These are phyloP conservation scores for Yponomeuta malinellus DNA, from an alignment of 2,888 invertebrate species.

Conservation along the genomic window DNA sequence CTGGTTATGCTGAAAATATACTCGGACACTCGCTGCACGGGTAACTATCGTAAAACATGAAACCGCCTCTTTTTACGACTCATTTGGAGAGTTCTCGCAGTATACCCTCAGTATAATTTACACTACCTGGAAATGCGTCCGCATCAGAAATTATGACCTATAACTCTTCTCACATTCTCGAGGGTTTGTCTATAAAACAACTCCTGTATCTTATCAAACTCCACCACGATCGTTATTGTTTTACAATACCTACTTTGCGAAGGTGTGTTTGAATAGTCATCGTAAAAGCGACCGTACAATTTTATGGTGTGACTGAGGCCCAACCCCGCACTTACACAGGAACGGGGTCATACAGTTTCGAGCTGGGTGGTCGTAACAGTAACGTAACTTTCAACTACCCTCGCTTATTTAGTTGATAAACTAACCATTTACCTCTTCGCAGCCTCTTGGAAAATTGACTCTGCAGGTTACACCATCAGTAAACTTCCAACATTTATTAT, in stretches of 20 bases:
- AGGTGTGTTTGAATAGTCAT: constrained; percentile 43
- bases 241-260: constrained; percentile 29
- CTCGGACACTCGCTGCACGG: not conserved
- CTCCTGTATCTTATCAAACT: constrained; percentile 3
- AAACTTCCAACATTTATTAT: not conserved
- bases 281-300: constrained; percentile 55
- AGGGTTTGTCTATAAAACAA: constrained; percentile 8
- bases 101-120: constrained; percentile 7
- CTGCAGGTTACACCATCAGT: not conserved
- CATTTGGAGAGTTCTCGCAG: constrained; percentile 8
- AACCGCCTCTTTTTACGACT: constrained; percentile 10
- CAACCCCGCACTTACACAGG: constrained; percentile 21
- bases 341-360: constrained; percentile 37
- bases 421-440: constrained; percentile 26
- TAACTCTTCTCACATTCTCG: constrained; percentile 9
- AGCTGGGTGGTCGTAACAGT: constrained; percentile 40
- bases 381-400: constrained; percentile 46
- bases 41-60: constrained; percentile 11
- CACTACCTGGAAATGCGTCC: constrained; percentile 9
- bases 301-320: constrained; percentile 41
- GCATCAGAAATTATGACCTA: constrained; percentile 3
- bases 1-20: constrained; percentile 6
- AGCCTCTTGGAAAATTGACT: not conserved
- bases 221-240: constrained; percentile 31
- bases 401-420: constrained; percentile 43